phyloP scores from a whole-genome alignment of 1,140 invertebrate species.

The Periplaneta americana region DNA sequence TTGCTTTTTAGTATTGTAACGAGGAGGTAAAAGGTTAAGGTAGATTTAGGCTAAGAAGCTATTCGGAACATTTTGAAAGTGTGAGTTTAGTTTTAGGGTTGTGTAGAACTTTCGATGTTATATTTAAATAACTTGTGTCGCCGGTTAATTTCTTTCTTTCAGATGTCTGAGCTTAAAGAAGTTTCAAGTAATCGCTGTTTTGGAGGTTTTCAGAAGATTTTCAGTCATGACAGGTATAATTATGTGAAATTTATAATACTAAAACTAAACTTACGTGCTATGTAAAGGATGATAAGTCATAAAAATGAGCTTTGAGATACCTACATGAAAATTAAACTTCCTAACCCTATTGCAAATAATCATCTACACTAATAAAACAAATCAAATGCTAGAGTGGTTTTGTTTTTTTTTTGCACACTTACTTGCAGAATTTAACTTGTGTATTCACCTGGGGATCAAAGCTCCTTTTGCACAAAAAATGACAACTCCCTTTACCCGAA shows the following conservation, averaged over 20 bases:
- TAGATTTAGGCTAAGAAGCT: too few species aligned
- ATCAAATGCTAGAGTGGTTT: neutral
- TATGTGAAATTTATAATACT: neutral
- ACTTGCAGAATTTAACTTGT: neutral
- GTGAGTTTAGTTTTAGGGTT: too few species aligned
- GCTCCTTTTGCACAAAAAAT: too few species aligned
- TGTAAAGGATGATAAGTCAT: neutral
- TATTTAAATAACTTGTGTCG: neutral
- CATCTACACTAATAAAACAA: neutral
- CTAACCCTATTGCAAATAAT: neutral
- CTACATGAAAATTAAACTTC: neutral
- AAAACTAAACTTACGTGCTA: neutral
- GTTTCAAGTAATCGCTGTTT: conserved; percentile 69
- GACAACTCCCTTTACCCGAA: too few species aligned
- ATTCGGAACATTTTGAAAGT: too few species aligned
- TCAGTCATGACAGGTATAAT: conserved; percentile 67
- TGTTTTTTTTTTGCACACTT: neutral
- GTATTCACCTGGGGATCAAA: too few species aligned
- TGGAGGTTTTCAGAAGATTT: conserved; percentile 81
- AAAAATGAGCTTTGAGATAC: neutral
- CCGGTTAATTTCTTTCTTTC: conserved; percentile 16
- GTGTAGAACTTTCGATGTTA: too few species aligned
- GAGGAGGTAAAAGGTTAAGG: too few species aligned
- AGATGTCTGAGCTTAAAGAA: conserved; percentile 45
- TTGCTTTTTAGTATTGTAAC: too few species aligned